phyloP scores from a whole-genome alignment of 2,113 vertebrate species.

The Petaurus breviceps region DNA sequence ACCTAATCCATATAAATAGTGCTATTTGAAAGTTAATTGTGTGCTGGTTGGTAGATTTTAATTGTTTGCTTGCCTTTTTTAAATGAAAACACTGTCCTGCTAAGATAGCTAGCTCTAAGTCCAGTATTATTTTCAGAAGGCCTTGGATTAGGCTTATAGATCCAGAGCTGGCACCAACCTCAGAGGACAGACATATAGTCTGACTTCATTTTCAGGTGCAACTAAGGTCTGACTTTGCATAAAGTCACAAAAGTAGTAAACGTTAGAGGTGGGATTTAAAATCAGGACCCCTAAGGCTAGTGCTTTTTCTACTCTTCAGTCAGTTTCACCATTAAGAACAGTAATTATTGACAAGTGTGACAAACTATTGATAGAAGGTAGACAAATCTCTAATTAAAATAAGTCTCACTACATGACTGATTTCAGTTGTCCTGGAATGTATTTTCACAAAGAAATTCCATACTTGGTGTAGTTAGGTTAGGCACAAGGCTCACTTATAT shows the following conservation, averaged over 20 bases:
- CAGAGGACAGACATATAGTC: background rate
- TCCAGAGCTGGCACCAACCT: background rate
- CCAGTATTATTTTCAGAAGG: background rate
- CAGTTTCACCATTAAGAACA: background rate
- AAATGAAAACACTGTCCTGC: background rate
- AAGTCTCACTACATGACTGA: background rate
- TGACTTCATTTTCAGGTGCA: background rate
- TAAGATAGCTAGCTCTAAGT: background rate
- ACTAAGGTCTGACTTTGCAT: background rate
- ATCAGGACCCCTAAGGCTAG: background rate
- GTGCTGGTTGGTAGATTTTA: constrained; percentile 4
- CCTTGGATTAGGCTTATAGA: background rate
- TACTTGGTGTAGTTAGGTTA: background rate
- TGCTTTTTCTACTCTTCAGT: background rate
- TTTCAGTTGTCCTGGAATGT: too few species aligned
- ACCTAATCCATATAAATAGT: background rate
- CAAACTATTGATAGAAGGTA: background rate
- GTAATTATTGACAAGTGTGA: background rate
- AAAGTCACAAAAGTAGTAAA: background rate
- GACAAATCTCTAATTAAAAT: background rate
- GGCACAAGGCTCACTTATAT: background rate
- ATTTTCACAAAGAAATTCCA: background rate
- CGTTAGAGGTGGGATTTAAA: background rate
- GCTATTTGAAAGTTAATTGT: constrained; percentile 31
- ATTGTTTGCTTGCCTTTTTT: constrained; percentile 29